These are phyloP conservation scores for Sebastes ruberrimus DNA, from an alignment of 2,797 vertebrate genomes.

Conservation along the genomic window DNA sequence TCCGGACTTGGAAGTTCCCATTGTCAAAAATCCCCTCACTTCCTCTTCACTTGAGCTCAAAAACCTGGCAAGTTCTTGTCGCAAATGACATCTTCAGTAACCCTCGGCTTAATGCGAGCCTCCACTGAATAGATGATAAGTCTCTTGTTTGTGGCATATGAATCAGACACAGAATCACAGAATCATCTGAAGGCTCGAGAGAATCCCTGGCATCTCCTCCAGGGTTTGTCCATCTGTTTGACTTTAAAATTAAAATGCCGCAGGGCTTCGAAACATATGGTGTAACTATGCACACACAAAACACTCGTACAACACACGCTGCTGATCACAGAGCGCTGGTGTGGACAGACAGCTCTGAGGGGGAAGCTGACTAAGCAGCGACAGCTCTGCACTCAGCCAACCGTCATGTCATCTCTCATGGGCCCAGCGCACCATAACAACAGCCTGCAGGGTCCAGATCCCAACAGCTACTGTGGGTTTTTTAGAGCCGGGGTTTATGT, in stretches of 20 bases:
- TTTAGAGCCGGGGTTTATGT: neutral
- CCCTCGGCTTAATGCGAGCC: neutral
- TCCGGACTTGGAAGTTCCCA: neutral
- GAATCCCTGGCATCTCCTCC: slow-evolving; percentile 37
- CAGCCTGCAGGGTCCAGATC: slow-evolving; percentile 30
- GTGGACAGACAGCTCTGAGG: slow-evolving; percentile 55
- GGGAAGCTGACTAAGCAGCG: slow-evolving; percentile 73
- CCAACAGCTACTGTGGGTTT: slow-evolving; percentile 7
- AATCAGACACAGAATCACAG: slow-evolving; percentile 41
- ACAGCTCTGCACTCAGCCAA: slow-evolving; percentile 58
- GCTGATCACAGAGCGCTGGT: slow-evolving; percentile 47
- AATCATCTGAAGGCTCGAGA: slow-evolving; percentile 25
- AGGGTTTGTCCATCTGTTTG: slow-evolving; percentile 62
- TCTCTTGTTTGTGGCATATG: slow-evolving; percentile 25
- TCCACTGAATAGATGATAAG: neutral
- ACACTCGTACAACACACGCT: neutral
- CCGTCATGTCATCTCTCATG: slow-evolving; percentile 56
- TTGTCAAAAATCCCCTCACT: slow-evolving; percentile 17
- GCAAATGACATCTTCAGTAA: slow-evolving; percentile 2
- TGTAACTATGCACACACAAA: neutral
- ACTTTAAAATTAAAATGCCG: slow-evolving; percentile 55
- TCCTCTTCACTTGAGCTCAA: slow-evolving; percentile 10
- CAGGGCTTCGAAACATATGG: slow-evolving; percentile 63
- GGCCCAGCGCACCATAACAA: slow-evolving; percentile 18
- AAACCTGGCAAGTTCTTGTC: neutral